These are phyloP conservation scores for Bufo gargarizans DNA, from an alignment of 2,113 vertebrate species.

Conservation along the genomic window DNA sequence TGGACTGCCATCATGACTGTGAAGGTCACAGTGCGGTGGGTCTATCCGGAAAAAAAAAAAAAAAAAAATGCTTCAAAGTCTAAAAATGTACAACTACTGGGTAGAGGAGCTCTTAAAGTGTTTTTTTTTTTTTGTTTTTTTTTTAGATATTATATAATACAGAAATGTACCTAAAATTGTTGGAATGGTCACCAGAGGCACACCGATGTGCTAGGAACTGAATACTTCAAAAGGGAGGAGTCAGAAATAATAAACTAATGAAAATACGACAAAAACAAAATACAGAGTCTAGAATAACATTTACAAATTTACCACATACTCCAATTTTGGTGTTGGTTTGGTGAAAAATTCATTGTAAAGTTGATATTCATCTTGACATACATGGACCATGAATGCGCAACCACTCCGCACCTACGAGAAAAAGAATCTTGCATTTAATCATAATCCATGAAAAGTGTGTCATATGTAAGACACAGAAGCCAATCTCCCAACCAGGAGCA, in stretches of 20 bases:
- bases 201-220: not conserved
- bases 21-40: no score
- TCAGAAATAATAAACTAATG: not conserved
- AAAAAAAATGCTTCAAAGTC: no score
- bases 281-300: not conserved
- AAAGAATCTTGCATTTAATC: constrained; percentile 26
- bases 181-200: no score
- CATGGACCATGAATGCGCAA: constrained; percentile 98
- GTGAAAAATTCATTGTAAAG: constrained; percentile 97
- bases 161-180: no score
- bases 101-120: no score
- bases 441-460: not conserved
- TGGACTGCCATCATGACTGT: no score
- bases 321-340: constrained; percentile 88
- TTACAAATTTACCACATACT: constrained; percentile 80
- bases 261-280: not conserved
- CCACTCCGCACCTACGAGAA: constrained; percentile 89
- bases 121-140: no score
- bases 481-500: not conserved
- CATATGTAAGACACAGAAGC: not conserved
- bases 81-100: no score
- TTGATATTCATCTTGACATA: constrained; percentile 97
- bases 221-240: not conserved
- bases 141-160: no score
- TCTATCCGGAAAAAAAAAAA: no score